These are phyloP conservation scores for Ptychadena robeensis DNA, from an alignment of 2,797 vertebrate species.

Conservation along the genomic window DNA sequence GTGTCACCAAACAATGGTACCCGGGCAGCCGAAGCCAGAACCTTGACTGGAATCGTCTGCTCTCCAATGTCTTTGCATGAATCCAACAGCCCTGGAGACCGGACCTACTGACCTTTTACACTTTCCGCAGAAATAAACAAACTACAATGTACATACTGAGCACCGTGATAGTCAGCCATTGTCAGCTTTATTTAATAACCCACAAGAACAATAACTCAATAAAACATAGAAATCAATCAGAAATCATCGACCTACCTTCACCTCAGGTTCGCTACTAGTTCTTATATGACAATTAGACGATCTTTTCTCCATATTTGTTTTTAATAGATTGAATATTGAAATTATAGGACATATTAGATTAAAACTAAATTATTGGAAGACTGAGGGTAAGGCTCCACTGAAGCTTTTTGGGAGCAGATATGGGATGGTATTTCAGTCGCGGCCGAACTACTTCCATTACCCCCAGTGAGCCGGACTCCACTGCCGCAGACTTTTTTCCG, in stretches of 20 bases:
- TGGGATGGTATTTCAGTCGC: too few species aligned
- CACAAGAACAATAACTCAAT: neutral
- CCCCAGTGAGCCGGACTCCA: too few species aligned
- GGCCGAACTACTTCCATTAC: too few species aligned
- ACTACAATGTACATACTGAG: neutral
- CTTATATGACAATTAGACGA: neutral
- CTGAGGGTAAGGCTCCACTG: too few species aligned
- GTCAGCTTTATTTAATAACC: neutral
- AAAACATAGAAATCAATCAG: neutral
- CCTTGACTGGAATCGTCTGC: neutral
- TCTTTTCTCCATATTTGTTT: neutral
- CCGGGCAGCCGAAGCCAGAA: neutral
- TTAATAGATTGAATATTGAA: too few species aligned
- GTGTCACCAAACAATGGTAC: conserved; percentile 18
- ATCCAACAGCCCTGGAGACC: neutral
- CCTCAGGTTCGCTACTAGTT: neutral
- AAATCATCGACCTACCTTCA: neutral
- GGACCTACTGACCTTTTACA: conserved; percentile 5
- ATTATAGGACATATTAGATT: too few species aligned
- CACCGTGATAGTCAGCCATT: neutral
- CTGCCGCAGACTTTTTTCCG: too few species aligned
- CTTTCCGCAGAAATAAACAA: conserved; percentile 1
- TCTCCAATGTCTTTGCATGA: neutral
- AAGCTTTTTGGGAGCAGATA: too few species aligned
- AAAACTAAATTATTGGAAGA: too few species aligned